phyloP scores from a whole-genome alignment of 2,113 vertebrate genomes.

The Pseudorectes ferrugineus region DNA sequence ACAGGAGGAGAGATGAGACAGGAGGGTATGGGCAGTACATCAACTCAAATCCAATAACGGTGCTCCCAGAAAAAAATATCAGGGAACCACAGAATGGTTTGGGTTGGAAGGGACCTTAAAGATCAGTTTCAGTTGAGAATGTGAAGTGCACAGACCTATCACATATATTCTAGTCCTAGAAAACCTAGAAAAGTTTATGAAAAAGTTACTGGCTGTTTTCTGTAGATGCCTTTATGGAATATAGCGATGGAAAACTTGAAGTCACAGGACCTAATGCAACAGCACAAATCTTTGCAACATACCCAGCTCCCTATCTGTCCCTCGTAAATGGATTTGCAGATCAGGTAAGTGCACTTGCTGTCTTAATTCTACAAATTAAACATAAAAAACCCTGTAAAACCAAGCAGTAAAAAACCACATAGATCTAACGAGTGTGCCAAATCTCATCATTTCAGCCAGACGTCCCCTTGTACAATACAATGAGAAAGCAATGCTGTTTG shows the following conservation, averaged over 20 bases:
- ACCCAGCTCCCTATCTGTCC: conserved; percentile 85
- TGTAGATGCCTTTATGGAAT: conserved; percentile 86
- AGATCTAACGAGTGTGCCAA: neutral
- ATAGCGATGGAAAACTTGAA: conserved; percentile 73
- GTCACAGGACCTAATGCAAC: conserved; percentile 87
- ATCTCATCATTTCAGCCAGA: neutral
- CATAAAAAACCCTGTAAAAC: neutral
- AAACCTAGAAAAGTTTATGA: neutral
- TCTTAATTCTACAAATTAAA: neutral
- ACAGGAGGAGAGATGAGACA: no score
- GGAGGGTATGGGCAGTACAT: no score
- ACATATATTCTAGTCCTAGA: neutral
- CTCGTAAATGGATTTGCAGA: conserved; percentile 86
- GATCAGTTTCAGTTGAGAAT: neutral
- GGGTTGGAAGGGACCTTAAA: neutral
- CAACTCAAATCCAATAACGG: no score
- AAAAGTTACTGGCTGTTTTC: conserved; percentile 1
- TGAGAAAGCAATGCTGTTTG: neutral
- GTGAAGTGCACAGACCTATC: neutral
- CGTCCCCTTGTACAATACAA: neutral
- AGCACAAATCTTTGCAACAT: conserved; percentile 92
- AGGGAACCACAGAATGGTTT: neutral
- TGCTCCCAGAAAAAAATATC: neutral
- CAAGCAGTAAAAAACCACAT: neutral
- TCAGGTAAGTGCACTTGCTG: conserved; percentile 75